Evolutionary conservation across 2,113 vertebrate genomes (phyloP).

Genomic region (Lamprologus callipterus): DNA sequence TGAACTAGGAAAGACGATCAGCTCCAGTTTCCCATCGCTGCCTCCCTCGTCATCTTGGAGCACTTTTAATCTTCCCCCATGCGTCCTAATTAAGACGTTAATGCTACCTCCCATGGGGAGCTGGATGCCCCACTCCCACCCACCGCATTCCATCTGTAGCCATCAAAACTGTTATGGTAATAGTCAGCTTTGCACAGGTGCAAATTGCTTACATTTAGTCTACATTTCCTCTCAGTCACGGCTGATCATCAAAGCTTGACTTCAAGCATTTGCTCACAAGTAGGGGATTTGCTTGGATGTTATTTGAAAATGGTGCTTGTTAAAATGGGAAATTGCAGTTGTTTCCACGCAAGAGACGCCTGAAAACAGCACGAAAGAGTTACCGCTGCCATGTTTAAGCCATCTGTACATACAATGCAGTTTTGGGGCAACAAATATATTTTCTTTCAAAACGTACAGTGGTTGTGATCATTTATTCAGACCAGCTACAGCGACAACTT

Average conservation of each 20-base stretch:
- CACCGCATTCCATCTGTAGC: constrained; percentile 47
- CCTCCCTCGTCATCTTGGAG: constrained; percentile 67
- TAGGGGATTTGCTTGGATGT: neutral
- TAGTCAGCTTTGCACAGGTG: constrained; percentile 70
- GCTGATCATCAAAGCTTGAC: constrained; percentile 28
- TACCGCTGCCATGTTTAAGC: neutral
- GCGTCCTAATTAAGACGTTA: constrained; percentile 81
- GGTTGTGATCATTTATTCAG: constrained; percentile 45
- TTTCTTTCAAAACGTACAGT: neutral
- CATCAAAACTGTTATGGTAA: constrained; percentile 66
- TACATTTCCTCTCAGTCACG: constrained; percentile 40
- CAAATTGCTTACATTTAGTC: constrained; percentile 56
- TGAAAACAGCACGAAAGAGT: neutral
- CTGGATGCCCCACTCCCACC: constrained; percentile 46
- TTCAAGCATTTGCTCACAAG: constrained; percentile 16
- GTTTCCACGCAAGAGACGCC: neutral
- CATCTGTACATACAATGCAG: neutral
- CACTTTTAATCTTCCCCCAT: constrained; percentile 70
- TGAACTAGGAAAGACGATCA: constrained; percentile 78
- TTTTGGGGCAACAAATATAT: neutral
- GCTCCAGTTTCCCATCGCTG: constrained; percentile 67
- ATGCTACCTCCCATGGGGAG: constrained; percentile 67
- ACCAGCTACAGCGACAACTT: constrained; percentile 34
- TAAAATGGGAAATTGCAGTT: neutral
- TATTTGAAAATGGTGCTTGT: neutral